A percentile compares a stretch with the other conserved stretches of the same genome.
Evolutionary conservation across 2,888 invertebrate species (phyloP).

Genomic region (Tholera decimalis): DNA sequence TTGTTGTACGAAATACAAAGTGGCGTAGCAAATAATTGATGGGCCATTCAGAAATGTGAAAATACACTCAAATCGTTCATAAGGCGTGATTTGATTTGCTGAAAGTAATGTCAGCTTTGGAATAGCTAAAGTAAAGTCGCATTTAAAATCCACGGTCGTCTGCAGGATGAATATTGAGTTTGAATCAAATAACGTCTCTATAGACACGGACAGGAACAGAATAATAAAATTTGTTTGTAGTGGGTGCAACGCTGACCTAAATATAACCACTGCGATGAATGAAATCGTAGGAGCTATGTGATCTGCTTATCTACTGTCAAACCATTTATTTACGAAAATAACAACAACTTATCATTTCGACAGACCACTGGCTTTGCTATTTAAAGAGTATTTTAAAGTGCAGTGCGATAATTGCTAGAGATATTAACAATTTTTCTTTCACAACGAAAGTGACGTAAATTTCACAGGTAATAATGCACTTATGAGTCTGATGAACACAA

Average conservation of each 20-base stretch:
- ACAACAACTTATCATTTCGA: constrained; percentile 4
- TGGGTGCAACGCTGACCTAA: not conserved
- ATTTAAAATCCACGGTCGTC: not conserved
- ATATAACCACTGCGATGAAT: constrained; percentile 10
- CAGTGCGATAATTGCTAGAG: constrained; percentile 10
- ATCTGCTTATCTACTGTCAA: constrained; percentile 9
- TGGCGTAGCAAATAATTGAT: constrained; percentile 37
- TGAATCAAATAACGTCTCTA: constrained; percentile 1
- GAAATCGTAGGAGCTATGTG: constrained; percentile 4
- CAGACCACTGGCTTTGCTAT: too few relatives aligned
- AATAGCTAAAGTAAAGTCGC: not conserved
- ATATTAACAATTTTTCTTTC: not conserved
- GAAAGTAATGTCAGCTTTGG: not conserved
- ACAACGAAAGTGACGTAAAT: not conserved
- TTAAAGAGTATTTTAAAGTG: constrained; percentile 11
- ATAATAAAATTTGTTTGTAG: constrained; percentile 18
- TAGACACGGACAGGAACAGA: constrained; percentile 11
- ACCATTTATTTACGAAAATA: not conserved
- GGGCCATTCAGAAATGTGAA: constrained; percentile 22
- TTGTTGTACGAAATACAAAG: constrained; percentile 49
- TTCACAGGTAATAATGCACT: not conserved
- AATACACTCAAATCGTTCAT: constrained; percentile 2
- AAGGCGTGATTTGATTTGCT: constrained; percentile 2
- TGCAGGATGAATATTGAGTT: constrained; percentile 4
- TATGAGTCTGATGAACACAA: not conserved